These are phyloP conservation scores for Pongo pygmaeus DNA, from an alignment of 2,113 vertebrate species.

Conservation along the genomic window DNA sequence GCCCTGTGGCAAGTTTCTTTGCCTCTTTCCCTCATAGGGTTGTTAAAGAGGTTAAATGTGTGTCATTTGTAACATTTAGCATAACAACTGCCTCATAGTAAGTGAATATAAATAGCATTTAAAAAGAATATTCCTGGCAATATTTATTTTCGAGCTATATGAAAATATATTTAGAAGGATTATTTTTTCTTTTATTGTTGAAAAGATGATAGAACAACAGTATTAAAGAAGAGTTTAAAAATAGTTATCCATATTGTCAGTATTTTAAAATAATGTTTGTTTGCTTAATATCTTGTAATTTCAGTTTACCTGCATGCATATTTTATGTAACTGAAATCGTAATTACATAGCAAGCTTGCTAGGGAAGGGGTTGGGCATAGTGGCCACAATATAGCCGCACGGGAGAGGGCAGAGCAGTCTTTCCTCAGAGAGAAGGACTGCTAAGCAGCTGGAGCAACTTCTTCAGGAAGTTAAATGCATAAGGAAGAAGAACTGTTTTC, in stretches of 20 bases:
- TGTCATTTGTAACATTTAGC: not conserved
- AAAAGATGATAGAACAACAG: not conserved
- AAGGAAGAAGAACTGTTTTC: not conserved
- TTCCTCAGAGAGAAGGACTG: not conserved
- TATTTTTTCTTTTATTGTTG: not conserved
- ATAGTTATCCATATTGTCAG: not conserved
- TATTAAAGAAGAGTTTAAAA: constrained; percentile 11
- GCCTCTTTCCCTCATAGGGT: not conserved
- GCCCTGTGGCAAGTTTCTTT: not conserved
- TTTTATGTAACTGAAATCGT: not conserved
- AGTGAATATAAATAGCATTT: not conserved
- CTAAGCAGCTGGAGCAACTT: not conserved
- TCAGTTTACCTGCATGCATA: not conserved
- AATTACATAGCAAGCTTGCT: not conserved
- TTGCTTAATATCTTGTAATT: not conserved
- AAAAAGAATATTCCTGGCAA: not conserved
- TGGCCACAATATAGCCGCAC: not conserved
- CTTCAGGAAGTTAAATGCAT: not conserved
- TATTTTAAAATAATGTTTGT: not conserved
- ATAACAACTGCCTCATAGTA: not conserved
- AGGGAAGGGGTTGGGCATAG: not conserved
- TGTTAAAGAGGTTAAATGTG: not conserved
- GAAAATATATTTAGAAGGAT: not conserved
- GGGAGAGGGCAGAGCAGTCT: not conserved
- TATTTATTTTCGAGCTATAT: constrained; percentile 28